Evolutionary conservation across 1,140 invertebrate species (phyloP), one percentile per base, ranked within the genome.

Genomic region (Theocolax elegans): DNA sequence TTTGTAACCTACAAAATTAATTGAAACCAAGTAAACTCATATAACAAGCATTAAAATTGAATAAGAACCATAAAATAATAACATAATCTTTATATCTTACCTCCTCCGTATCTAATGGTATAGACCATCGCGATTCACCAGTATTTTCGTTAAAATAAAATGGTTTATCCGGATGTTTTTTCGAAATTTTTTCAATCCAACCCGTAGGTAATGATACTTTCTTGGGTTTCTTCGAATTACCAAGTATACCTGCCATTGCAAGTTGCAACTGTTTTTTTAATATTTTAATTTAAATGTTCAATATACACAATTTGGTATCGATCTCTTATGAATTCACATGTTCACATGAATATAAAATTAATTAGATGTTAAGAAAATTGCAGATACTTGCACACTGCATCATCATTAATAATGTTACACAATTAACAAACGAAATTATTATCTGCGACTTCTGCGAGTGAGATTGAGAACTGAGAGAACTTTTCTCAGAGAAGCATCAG

Each of bases 111-210:
- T 67, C 53, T 1, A 59, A 10, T 1, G 80, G 80, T 25, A 53
- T 3, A 7, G 54, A 31, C 81, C 81, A 83, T 0, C 73, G 73
- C 10, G 79, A 74, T 58, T 80, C n/a, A 1, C 79, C 78, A 27
- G 79, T 82, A 54, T 71, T 76, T 10, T 72, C 64, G 62, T 83
- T 83, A 12, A 81, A 83, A 67, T 82, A 83, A 71, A 81, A 83
- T 9, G 79, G 51, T 65, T 62, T 77, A 8, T 80, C 72, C 0
- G 79, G 79, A 71, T 78, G 69, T 29, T 44, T 79, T 29, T 77
- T 81, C 1, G 82, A 83, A n/a, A 58, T 69, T 1, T 73, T 40
- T 13, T 71, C 53, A 10, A 77, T 72, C 81, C 82, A 83, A 65
- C 58, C 56, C 35, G 46, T 13, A 13, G 64, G 46, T 31, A 71